Conservation (phyloP, 2,113 vertebrate genomes). For the Nothobranchius kuhntae region DNA sequence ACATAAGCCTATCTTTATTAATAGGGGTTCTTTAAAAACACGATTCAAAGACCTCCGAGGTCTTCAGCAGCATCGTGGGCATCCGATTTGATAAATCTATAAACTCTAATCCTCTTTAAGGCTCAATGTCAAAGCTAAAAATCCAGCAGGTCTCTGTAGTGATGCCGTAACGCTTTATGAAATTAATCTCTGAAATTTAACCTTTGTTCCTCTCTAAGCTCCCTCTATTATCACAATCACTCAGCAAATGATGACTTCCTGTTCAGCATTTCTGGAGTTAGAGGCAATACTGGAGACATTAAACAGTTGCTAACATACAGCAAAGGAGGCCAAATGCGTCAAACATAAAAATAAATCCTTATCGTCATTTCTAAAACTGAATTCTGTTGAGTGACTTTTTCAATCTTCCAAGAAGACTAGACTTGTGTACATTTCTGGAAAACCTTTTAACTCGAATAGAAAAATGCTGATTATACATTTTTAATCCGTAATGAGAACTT, state of each 20-base stretch:
- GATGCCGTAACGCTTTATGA: constrained; percentile 49
- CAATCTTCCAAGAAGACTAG: too few species aligned
- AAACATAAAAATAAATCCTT: too few species aligned
- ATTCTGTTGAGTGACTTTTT: too few species aligned
- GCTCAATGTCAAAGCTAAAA: constrained; percentile 14
- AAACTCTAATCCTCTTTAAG: constrained; percentile 48
- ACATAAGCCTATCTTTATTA: too few species aligned
- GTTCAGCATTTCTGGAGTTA: constrained; percentile 3
- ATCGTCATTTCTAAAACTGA: too few species aligned
- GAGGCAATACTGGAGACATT: background rate
- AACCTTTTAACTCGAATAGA: too few species aligned
- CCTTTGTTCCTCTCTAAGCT: constrained; percentile 27
- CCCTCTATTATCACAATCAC: constrained; percentile 28
- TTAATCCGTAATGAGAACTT: too few species aligned
- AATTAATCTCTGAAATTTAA: constrained; percentile 57
- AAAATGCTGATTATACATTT: too few species aligned
- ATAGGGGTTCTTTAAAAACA: background rate
- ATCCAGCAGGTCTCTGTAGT: constrained; percentile 37
- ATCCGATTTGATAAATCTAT: constrained; percentile 29
- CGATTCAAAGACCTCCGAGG: constrained; percentile 2
- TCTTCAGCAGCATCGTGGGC: background rate
- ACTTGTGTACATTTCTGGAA: too few species aligned
- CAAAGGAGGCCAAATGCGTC: too few species aligned
- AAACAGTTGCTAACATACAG: too few species aligned
- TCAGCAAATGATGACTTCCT: constrained; percentile 1